Conservation (phyloP, 2,888 invertebrate species). For the Hetaerina titia region DNA sequence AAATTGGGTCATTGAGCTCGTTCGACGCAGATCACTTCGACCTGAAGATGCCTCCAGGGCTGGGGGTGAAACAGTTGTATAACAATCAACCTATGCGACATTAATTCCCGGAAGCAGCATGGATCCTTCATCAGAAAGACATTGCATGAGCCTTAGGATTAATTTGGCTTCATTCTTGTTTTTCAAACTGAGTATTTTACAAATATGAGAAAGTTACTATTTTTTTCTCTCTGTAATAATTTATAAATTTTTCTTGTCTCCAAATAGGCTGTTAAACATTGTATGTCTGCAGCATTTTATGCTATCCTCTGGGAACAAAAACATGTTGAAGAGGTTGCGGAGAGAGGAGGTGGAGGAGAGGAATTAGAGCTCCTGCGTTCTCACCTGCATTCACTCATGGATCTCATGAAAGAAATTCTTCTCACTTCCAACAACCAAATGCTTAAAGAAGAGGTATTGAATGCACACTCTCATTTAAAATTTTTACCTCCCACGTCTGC, state of each 20-base stretch:
- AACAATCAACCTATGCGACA: too few species aligned
- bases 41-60: too few species aligned
- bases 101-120: too few species aligned
- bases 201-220: neutral
- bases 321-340: conserved; percentile 87
- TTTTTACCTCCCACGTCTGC: conserved; percentile 5
- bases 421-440: conserved; percentile 83
- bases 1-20: too few species aligned
- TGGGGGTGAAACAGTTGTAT: too few species aligned
- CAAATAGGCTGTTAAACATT: conserved; percentile 86
- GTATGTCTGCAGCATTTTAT: conserved; percentile 89
- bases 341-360: conserved; percentile 80
- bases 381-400: conserved; percentile 87
- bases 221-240: neutral
- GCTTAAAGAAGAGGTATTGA: conserved; percentile 86
- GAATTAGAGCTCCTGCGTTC: conserved; percentile 83
- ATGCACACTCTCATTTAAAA: neutral
- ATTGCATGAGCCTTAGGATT: too few species aligned
- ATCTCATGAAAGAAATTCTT: conserved; percentile 85
- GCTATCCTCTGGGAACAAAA: conserved; percentile 94
- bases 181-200: neutral
- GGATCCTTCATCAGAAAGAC: too few species aligned
- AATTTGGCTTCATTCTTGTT: too few species aligned
- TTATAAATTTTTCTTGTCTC: conserved; percentile 69
- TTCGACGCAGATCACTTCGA: too few species aligned